Evolutionary conservation across 2,888 invertebrate species (phyloP).

Genomic region (Euplagia quadripunctaria): DNA sequence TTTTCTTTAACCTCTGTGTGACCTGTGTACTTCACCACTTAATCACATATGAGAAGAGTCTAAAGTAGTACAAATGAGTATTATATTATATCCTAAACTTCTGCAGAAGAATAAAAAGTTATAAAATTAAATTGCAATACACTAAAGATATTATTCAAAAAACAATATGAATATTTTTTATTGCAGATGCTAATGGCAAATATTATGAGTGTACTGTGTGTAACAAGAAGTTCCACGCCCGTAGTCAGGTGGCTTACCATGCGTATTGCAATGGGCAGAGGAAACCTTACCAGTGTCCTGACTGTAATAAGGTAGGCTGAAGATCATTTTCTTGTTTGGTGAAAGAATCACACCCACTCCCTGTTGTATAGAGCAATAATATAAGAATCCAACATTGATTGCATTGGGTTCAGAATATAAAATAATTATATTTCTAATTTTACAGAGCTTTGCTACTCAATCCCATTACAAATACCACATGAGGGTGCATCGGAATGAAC

Average conservation of each 20-base stretch:
- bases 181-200: slow-evolving; percentile 82
- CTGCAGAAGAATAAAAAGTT: no score
- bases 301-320: slow-evolving; percentile 72
- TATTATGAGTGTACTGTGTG: slow-evolving; percentile 90
- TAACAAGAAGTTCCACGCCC: slow-evolving; percentile 89
- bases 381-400: no score
- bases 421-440: slow-evolving; percentile 27
- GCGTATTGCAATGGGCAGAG: slow-evolving; percentile 87
- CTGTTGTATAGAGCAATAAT: no score
- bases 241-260: slow-evolving; percentile 90
- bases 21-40: no score
- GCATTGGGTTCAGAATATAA: background rate
- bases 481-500: slow-evolving; percentile 89
- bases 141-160: no score
- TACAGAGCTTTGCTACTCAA: slow-evolving; percentile 89
- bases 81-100: no score
- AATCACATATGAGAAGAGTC: no score
- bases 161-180: background rate
- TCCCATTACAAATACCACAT: slow-evolving; percentile 92
- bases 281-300: slow-evolving; percentile 83
- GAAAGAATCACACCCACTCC: background rate
- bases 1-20: no score
- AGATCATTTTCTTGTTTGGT: background rate
- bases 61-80: no score
- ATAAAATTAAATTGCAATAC: no score